Base-by-base conservation (phyloP, 2,888 invertebrate species). In the Hermodice carunculata region DNA sequence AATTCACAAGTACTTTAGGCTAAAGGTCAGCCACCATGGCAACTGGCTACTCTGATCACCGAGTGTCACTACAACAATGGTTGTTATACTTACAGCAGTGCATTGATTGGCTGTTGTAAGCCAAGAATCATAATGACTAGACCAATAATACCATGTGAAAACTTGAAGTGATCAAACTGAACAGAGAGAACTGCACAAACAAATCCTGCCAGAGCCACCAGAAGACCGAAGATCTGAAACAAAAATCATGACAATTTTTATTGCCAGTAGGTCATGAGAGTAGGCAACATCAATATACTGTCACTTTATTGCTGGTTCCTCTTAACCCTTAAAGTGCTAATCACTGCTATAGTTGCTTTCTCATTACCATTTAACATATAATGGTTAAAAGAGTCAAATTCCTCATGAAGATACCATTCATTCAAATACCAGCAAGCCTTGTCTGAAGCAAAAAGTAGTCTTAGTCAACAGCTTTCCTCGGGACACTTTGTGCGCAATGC, bases 71-170 rank as follows among this genome's bases (percentile, higher is more conserved):
- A n/a, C 29, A 51, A 26, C 8, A 11, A 29, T 28, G 29, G 11
- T 22, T 43, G 5, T 43, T 28, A 2, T 59, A 64, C 64, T 66
- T 59, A 77, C 76, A 67, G 14, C 17, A 71, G 32, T 19, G 70
- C 76, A 56, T 75, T 75, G 19, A 76, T 17, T n/a, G 76, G 73
- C 51, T 77, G 77, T n/a, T 66, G 54, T 11, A 74, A 40, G 3
- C 68, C 75, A 1, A 77, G 60, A 1, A 69, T 24, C 60, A 69
- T 73, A 6, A 72, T 64, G 8, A 74, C 54, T 1, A 76, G 52
- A 24, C 77, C 77, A 24, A 77, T 49, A 11, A 73, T 69, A 17
- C 69, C 75, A 52, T 77, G 77, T 4, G 54, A 61, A 52, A 75
- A 74, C 31, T 43, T 46, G 43, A 76, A 70, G 59, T 76, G 76